phyloP scores from a whole-genome alignment of 2,797 vertebrate species.

The Anabacerthia variegaticeps region DNA sequence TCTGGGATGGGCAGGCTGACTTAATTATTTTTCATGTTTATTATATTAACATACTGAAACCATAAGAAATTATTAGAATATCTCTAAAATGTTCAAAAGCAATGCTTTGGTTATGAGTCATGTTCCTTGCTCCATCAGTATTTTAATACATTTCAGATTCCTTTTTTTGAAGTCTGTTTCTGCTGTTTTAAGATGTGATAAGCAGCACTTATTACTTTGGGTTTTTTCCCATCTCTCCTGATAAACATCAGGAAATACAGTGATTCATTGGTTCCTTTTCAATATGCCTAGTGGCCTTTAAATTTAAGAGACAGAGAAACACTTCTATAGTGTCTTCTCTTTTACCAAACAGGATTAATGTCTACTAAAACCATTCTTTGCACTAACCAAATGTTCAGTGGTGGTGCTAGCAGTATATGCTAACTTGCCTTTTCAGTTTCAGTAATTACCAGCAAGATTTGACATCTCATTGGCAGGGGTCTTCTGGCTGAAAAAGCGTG shows the following conservation, averaged over 20 bases:
- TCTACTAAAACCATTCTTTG: neutral
- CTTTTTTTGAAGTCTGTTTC: neutral
- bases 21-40: neutral
- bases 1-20: neutral
- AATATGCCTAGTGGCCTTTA: neutral
- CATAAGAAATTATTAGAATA: neutral
- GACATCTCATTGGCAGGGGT: neutral
- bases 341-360: neutral
- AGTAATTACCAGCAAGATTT: neutral
- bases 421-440: neutral
- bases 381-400: neutral
- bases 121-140: neutral
- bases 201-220: neutral
- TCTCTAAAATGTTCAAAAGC: neutral
- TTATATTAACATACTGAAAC: neutral
- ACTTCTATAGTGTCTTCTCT: neutral
- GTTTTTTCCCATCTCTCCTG: neutral
- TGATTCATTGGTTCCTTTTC: neutral
- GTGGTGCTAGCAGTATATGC: neutral
- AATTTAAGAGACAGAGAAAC: neutral
- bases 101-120: neutral
- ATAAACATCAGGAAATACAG: neutral
- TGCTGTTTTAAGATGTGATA: neutral
- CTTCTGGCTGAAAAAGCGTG: neutral
- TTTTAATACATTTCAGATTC: neutral